Evolutionary conservation across 2,797 vertebrate species (phyloP).

Genomic region (Galago senegalensis): DNA sequence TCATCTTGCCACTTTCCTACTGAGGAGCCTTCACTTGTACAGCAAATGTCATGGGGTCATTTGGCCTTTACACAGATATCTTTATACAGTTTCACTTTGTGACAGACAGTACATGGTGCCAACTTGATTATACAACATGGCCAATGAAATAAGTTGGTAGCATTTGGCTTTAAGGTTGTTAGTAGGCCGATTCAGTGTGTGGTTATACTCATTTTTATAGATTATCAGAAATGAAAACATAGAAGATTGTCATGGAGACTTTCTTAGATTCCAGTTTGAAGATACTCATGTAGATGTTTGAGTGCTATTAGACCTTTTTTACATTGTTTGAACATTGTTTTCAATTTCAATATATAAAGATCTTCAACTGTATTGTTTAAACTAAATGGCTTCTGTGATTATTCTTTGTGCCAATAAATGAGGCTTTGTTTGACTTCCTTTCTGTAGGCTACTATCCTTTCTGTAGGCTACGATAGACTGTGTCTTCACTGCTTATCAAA

Average conservation of each 20-base stretch:
- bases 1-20: background rate
- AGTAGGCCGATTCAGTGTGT: background rate
- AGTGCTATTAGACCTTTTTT: constrained; percentile 35
- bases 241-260: background rate
- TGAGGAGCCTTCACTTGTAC: constrained; percentile 1
- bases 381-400: constrained; percentile 26
- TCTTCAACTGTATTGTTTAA: background rate
- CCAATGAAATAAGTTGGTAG: background rate
- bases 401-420: constrained; percentile 33
- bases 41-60: background rate
- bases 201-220: background rate
- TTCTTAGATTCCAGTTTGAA: constrained; percentile 24
- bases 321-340: constrained; percentile 33
- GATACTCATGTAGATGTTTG: constrained; percentile 9
- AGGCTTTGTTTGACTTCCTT: background rate
- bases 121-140: constrained; percentile 27
- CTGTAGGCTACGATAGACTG: background rate
- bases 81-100: constrained; percentile 22
- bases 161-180: constrained; percentile 29
- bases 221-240: constrained; percentile 16
- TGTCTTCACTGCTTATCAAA: constrained; percentile 14
- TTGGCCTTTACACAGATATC: background rate
- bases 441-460: background rate
- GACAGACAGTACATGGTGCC: background rate
- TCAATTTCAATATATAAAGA: constrained; percentile 4